A percentile compares a stretch with the other conserved stretches of the same genome.
phyloP scores from a whole-genome alignment of 2,113 vertebrate species.

The Seriola dumerili region DNA sequence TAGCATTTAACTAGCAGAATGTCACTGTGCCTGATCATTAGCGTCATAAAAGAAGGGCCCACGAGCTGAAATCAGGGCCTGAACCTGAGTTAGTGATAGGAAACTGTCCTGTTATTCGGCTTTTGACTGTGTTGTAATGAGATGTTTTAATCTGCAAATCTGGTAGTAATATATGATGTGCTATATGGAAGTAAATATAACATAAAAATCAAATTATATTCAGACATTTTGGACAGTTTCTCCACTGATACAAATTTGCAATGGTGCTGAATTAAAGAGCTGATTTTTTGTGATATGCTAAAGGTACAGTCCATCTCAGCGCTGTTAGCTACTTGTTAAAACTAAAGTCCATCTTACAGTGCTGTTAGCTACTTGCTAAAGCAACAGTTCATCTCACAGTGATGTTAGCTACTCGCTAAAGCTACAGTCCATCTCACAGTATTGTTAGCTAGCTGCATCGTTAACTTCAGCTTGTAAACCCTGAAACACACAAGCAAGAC shows the following conservation, averaged over 20 bases:
- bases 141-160: not conserved
- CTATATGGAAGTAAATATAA: not conserved
- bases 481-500: not conserved
- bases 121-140: not conserved
- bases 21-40: slow-evolving; percentile 17
- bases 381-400: no score
- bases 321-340: no score
- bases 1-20: not conserved
- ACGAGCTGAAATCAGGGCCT: not conserved
- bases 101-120: not conserved
- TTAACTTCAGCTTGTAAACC: not conserved
- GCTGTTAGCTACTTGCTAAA: not conserved
- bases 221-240: not conserved
- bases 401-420: no score
- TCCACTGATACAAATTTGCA: not conserved
- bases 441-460: not conserved
- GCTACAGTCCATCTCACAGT: not conserved
- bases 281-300: not conserved
- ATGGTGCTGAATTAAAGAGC: not conserved
- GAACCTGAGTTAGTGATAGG: not conserved
- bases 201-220: not conserved
- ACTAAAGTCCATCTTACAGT: not conserved
- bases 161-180: not conserved
- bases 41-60: not conserved
- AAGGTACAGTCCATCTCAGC: not conserved